A percentile compares a stretch with the other conserved stretches of the same genome.
phyloP scores from a whole-genome alignment of 1,140 invertebrate genomes.

The Hycleus phaleratus region DNA sequence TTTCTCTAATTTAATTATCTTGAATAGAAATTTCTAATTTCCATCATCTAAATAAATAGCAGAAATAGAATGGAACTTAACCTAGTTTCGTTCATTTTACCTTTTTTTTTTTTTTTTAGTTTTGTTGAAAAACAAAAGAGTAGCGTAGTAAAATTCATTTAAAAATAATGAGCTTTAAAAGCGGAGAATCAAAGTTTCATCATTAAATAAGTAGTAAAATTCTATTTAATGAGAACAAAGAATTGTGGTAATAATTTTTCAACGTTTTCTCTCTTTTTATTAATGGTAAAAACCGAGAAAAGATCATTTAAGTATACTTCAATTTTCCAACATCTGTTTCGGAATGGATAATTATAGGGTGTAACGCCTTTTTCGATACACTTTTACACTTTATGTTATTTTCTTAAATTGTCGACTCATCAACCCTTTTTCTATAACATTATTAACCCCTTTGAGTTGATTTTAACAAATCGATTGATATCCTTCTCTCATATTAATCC shows the following conservation, averaged over 20 bases:
- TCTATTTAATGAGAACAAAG: neutral
- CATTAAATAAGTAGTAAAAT: neutral
- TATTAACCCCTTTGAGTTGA: neutral
- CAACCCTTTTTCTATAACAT: neutral
- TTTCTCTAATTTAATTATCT: conserved; percentile 15
- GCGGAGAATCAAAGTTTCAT: neutral
- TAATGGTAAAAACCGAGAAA: neutral
- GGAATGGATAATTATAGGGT: conserved; percentile 8
- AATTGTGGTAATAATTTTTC: neutral
- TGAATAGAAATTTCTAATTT: conserved; percentile 12
- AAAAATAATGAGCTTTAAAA: conserved; percentile 5
- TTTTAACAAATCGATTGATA: neutral
- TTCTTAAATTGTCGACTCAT: conserved; percentile 1
- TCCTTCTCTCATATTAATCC: neutral
- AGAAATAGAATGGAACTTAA: neutral
- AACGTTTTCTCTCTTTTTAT: neutral
- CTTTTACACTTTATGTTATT: conserved; percentile 1
- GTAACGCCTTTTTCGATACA: conserved; percentile 1
- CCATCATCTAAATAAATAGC: conserved; percentile 6
- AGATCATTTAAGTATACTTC: neutral
- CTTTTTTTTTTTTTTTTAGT: neutral
- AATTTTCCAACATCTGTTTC: conserved; percentile 11
- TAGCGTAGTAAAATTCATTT: neutral
- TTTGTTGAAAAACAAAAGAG: neutral
- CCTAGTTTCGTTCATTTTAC: neutral